phyloP scores from a whole-genome alignment of 2,113 vertebrate species.

The Gnathonemus longibarbis region DNA sequence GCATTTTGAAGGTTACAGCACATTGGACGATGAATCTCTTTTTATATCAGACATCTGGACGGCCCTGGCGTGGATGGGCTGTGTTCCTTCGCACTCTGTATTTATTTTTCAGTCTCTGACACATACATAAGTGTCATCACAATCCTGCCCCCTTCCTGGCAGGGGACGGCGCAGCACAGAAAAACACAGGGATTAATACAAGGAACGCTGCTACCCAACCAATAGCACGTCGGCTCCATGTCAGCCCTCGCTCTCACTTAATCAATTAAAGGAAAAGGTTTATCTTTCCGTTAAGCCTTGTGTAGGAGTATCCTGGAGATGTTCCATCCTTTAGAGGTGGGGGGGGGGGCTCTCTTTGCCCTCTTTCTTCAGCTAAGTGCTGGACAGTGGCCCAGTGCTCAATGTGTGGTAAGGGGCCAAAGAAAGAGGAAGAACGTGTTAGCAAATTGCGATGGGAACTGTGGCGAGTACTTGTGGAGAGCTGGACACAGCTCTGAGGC shows the following conservation, averaged over 20 bases:
- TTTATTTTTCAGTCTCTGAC: conserved; percentile 17
- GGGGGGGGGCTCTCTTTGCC: neutral
- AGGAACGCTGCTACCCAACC: neutral
- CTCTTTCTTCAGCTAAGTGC: neutral
- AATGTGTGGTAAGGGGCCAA: neutral
- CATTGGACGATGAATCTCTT: neutral
- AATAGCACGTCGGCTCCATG: neutral
- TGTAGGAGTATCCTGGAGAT: conserved; percentile 12
- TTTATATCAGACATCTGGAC: neutral
- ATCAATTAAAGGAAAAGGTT: conserved; percentile 21
- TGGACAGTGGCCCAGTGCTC: neutral
- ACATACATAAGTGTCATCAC: conserved; percentile 13
- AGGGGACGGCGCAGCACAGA: neutral
- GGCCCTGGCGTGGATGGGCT: neutral
- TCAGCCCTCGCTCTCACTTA: conserved; percentile 9
- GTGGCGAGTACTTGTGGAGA: neutral
- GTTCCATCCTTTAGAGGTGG: neutral
- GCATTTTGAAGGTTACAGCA: neutral
- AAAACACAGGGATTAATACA: neutral
- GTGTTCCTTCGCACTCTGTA: neutral
- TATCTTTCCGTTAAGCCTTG: conserved; percentile 15
- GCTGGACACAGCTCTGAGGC: neutral
- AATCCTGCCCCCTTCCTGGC: conserved; percentile 10
- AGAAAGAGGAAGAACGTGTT: neutral
- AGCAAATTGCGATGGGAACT: neutral